phyloP scores from a whole-genome alignment of 1,140 invertebrate species.

The Cherax quadricarinatus region DNA sequence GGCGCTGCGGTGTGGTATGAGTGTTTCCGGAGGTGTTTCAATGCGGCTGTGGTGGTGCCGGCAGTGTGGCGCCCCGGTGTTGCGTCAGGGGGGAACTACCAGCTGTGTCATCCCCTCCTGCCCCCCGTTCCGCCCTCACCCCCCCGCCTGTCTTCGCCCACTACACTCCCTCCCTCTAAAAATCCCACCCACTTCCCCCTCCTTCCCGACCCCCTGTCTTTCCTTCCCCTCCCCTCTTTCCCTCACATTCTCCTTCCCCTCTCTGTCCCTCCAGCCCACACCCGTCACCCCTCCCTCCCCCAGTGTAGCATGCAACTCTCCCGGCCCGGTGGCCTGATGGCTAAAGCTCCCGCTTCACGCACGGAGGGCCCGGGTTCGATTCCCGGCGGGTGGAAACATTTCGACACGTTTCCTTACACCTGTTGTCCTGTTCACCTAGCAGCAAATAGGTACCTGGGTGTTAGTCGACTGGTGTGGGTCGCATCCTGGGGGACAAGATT shows the following conservation, averaged over 20 bases:
- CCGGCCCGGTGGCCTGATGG: too few species aligned
- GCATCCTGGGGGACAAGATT: too few species aligned
- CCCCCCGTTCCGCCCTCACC: not conserved
- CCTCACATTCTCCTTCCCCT: not conserved
- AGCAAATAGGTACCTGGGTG: too few species aligned
- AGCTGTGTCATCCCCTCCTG: not conserved
- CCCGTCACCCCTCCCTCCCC: not conserved
- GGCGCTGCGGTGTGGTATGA: not conserved
- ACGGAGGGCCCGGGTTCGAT: too few species aligned
- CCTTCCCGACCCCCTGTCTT: not conserved
- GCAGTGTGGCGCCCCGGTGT: slow-evolving; percentile 24
- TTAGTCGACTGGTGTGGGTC: too few species aligned
- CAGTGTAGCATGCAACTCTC: not conserved
- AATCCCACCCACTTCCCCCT: too few species aligned
- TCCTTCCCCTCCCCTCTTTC: not conserved
- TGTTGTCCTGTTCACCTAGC: too few species aligned
- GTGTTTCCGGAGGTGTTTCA: not conserved
- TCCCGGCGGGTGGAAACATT: too few species aligned
- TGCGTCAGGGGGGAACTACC: slow-evolving; percentile 27
- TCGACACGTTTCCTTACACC: too few species aligned
- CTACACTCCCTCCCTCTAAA: not conserved
- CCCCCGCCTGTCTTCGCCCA: not conserved
- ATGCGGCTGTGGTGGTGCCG: not conserved
- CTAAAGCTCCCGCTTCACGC: too few species aligned
- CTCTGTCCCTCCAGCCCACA: not conserved